Evolutionary conservation across 2,888 invertebrate species (phyloP).

Genomic region (Glaucopsyche alexis): DNA sequence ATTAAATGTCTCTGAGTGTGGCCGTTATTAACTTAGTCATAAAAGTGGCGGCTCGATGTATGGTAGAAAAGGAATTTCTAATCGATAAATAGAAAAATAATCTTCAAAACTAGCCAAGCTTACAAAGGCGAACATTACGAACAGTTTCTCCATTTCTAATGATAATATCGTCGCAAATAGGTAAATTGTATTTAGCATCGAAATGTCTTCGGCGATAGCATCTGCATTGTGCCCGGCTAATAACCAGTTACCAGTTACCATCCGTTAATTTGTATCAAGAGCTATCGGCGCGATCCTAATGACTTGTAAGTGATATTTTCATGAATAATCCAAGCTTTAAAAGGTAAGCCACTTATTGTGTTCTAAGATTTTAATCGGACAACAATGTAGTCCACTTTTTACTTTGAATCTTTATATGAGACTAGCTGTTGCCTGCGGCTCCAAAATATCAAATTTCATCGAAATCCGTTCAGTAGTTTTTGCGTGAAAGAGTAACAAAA

Average conservation of each 20-base stretch:
- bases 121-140: constrained; percentile 21
- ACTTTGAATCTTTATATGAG: not conserved
- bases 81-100: not conserved
- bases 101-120: not conserved
- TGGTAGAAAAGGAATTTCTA: not conserved
- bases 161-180: constrained; percentile 42
- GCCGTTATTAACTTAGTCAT: too few species aligned
- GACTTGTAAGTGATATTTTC: constrained; percentile 38
- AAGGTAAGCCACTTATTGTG: not conserved
- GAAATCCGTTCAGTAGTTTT: too few species aligned
- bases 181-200: constrained; percentile 43
- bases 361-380: not conserved
- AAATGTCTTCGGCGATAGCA: constrained; percentile 41
- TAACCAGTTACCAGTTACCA: constrained; percentile 40
- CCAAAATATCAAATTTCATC: too few species aligned
- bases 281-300: constrained; percentile 40
- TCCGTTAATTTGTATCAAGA: constrained; percentile 42
- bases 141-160: constrained; percentile 26
- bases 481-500: too few species aligned
- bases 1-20: too few species aligned
- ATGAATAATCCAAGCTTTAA: constrained; percentile 15
- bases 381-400: not conserved
- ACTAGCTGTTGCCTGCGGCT: too few species aligned
- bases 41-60: too few species aligned
- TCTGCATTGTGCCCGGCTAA: constrained; percentile 43